Conservation (phyloP, 1,140 invertebrate species). For the Musca domestica region DNA sequence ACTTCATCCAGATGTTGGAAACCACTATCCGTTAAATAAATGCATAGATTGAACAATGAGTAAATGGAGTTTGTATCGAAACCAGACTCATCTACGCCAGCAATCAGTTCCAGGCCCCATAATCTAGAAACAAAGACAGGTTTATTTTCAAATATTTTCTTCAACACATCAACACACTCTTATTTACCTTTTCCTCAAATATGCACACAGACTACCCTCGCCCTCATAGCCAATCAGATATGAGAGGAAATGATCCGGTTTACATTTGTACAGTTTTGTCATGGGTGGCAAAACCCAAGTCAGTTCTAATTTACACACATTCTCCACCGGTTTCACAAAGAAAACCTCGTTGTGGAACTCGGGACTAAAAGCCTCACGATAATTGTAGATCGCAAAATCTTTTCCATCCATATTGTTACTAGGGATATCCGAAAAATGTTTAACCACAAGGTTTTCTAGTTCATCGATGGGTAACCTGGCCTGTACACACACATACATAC, state of each 20-base stretch:
- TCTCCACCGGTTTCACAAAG: constrained; percentile 77
- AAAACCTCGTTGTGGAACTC: constrained; percentile 70
- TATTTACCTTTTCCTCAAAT: constrained; percentile 70
- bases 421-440: constrained; percentile 65
- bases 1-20: constrained; percentile 67
- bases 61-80: constrained; percentile 74
- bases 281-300: constrained; percentile 79
- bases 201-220: constrained; percentile 79
- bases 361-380: constrained; percentile 60
- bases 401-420: constrained; percentile 62
- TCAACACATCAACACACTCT: not conserved
- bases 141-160: not conserved
- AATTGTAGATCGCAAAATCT: constrained; percentile 58
- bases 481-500: constrained; percentile 83
- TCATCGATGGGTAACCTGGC: constrained; percentile 75
- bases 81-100: constrained; percentile 72
- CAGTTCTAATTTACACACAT: constrained; percentile 66
- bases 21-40: constrained; percentile 79
- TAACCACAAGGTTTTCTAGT: constrained; percentile 65
- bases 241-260: constrained; percentile 76
- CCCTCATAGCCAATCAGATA: constrained; percentile 87
- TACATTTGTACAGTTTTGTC: constrained; percentile 49
- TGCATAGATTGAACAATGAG: constrained; percentile 70
- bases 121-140: constrained; percentile 58
- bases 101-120: constrained; percentile 79